A percentile compares a stretch with the other conserved stretches of the same genome.
phyloP scores from a whole-genome alignment of 2,888 invertebrate species.

The Troglohyphantes excavatus region DNA sequence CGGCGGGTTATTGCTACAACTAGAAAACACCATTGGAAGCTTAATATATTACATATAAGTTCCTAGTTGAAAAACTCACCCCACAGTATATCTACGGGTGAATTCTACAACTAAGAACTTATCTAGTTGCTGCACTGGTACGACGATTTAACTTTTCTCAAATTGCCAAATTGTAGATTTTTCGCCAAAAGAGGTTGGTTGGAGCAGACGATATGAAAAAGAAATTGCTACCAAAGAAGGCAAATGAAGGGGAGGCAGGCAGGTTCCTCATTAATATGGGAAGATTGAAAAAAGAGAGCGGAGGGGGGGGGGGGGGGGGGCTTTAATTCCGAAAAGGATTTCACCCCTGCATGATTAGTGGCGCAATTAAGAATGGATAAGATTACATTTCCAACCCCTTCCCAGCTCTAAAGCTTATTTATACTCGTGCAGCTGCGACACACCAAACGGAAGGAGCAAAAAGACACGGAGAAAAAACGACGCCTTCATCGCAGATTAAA shows the following conservation, averaged over 20 bases:
- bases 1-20: too few species aligned
- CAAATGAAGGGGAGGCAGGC: conserved; percentile 49
- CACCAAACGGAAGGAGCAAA: conserved; percentile 17
- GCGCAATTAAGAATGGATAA: conserved; percentile 71
- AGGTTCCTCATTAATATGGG: conserved; percentile 51
- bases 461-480: conserved; percentile 11
- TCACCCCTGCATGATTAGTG: conserved; percentile 57
- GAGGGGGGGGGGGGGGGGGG: neutral
- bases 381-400: conserved; percentile 64
- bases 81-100: too few species aligned
- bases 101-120: too few species aligned
- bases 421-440: conserved; percentile 62
- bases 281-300: conserved; percentile 44
- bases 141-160: too few species aligned
- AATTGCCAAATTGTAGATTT: too few species aligned
- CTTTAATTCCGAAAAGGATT: conserved; percentile 58
- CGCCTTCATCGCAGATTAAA: conserved; percentile 61
- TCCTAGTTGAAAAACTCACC: too few species aligned
- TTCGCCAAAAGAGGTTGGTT: too few species aligned
- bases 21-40: too few species aligned
- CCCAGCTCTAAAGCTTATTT: conserved; percentile 54
- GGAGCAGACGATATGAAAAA: conserved; percentile 62
- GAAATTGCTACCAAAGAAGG: conserved; percentile 31
- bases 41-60: too few species aligned
- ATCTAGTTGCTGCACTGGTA: too few species aligned